phyloP scores from a whole-genome alignment of 2,797 vertebrate genomes.

The Fistularia tabacaria region DNA sequence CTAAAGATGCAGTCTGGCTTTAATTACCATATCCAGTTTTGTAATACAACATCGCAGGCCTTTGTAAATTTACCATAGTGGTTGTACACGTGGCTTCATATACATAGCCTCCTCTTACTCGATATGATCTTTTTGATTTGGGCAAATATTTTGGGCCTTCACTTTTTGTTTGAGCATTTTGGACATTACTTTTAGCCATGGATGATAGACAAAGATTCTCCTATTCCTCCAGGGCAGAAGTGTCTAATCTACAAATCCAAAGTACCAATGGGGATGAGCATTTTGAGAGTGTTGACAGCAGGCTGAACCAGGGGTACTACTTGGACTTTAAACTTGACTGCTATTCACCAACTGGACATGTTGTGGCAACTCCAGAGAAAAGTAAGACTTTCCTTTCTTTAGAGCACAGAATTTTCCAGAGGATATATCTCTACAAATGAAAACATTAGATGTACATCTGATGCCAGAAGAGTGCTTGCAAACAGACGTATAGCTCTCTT shows the following conservation, averaged over 20 bases:
- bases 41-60: constrained; percentile 62
- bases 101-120: constrained; percentile 52
- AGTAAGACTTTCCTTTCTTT: constrained; percentile 59
- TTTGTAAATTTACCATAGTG: constrained; percentile 67
- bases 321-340: constrained; percentile 59
- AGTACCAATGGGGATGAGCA: constrained; percentile 40
- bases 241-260: constrained; percentile 44
- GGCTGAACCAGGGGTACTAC: constrained; percentile 35
- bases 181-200: constrained; percentile 15
- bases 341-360: constrained; percentile 71
- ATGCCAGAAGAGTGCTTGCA: too few species aligned
- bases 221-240: constrained; percentile 70
- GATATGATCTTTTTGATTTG: constrained; percentile 60
- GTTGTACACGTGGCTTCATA: constrained; percentile 61
- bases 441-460: too few species aligned
- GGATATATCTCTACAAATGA: too few species aligned
- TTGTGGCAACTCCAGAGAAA: constrained; percentile 67
- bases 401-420: neutral
- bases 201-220: neutral
- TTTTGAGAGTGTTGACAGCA: constrained; percentile 23
- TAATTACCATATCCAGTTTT: constrained; percentile 73
- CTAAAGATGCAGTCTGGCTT: constrained; percentile 68
- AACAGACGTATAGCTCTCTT: too few species aligned
- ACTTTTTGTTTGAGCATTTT: constrained; percentile 33
- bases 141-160: constrained; percentile 34